A percentile compares a stretch with the other conserved stretches of the same genome.
phyloP scores from a whole-genome alignment of 2,797 vertebrate species.

The Pseudochaenichthys georgianus region DNA sequence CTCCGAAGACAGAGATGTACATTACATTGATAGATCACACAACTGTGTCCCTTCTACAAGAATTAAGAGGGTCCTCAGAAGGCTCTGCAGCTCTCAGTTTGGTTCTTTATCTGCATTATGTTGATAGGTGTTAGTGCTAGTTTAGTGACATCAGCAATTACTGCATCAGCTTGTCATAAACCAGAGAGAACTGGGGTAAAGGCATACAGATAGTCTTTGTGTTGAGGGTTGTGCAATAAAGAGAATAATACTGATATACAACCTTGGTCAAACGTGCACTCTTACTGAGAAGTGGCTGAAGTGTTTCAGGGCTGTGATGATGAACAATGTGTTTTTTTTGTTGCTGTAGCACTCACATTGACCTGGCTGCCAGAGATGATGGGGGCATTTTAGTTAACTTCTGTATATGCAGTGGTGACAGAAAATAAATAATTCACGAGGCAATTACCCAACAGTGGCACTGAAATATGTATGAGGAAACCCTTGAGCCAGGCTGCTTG shows the following conservation, averaged over 20 bases:
- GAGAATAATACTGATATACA: neutral
- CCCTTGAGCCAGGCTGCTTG: conserved; percentile 7
- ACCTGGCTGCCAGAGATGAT: conserved; percentile 29
- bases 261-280: neutral
- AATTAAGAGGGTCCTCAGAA: conserved; percentile 2
- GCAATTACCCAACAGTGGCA: conserved; percentile 39
- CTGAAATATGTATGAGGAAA: conserved; percentile 37
- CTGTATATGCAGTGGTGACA: conserved; percentile 19
- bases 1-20: conserved; percentile 4
- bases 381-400: conserved; percentile 15
- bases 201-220: neutral
- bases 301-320: neutral
- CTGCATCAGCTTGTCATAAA: conserved; percentile 14
- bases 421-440: conserved; percentile 61
- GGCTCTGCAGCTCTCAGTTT: neutral
- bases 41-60: conserved; percentile 27
- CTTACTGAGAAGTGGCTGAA: conserved; percentile 6
- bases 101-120: conserved; percentile 28
- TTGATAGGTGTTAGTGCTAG: neutral
- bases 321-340: neutral
- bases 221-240: neutral
- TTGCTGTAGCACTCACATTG: conserved; percentile 21
- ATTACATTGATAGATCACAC: conserved; percentile 28
- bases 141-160: conserved; percentile 44
- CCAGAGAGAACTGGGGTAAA: neutral